phyloP scores from a whole-genome alignment of 2,888 invertebrate species.

The Rhingia campestris region DNA sequence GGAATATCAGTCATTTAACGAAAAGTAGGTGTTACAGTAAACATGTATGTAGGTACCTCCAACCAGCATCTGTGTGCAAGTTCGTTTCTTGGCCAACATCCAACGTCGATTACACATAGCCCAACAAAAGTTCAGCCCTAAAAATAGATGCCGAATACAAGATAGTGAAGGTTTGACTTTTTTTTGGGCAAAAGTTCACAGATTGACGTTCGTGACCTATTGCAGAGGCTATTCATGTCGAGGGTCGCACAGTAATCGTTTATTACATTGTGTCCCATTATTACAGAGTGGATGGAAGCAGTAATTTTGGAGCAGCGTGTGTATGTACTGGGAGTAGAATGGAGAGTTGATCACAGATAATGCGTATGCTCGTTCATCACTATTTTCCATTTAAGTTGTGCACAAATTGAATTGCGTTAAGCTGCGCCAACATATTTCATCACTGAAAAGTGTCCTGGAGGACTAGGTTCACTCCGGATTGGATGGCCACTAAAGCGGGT shows the following conservation, averaged over 20 bases:
- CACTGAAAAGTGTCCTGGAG: no score
- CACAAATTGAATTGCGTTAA: no score
- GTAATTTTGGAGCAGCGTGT: background rate
- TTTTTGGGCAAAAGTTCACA: conserved; percentile 11
- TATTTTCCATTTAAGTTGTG: no score
- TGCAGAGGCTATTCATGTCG: conserved; percentile 5
- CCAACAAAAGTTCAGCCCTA: conserved; percentile 44
- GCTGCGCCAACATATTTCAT: no score
- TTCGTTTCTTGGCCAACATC: conserved; percentile 56
- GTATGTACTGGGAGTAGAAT: no score
- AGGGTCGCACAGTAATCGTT: background rate
- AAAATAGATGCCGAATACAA: conserved; percentile 41
- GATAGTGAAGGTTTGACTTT: conserved; percentile 19
- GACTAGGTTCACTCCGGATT: no score
- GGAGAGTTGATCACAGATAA: no score
- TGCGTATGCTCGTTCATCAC: no score
- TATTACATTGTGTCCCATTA: background rate
- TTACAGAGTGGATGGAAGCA: background rate
- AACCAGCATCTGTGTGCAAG: conserved; percentile 36
- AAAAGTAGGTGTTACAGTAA: conserved; percentile 56
- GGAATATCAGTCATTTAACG: conserved; percentile 59
- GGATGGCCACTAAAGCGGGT: no score
- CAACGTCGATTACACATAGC: conserved; percentile 54
- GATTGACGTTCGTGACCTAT: conserved; percentile 53
- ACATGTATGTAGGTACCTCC: conserved; percentile 40